Evolutionary conservation across 2,888 invertebrate species (phyloP).

Genomic region (Campopleginae sp.): DNA sequence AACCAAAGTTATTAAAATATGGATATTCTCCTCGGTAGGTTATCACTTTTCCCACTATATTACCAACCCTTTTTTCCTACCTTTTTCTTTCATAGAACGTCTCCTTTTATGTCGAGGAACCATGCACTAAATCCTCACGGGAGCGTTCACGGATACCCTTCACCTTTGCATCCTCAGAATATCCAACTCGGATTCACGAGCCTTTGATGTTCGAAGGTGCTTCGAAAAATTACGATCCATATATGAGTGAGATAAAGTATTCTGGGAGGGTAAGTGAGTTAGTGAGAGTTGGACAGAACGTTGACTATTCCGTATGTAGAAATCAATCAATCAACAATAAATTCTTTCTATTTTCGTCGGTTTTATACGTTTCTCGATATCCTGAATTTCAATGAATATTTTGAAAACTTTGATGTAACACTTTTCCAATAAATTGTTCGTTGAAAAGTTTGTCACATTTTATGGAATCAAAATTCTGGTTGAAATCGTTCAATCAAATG

Average conservation of each 20-base stretch:
- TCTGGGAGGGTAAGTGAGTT: background rate
- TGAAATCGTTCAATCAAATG: no score
- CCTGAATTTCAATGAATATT: no score
- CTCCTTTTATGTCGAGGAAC: constrained; percentile 73
- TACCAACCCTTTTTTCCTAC: constrained; percentile 34
- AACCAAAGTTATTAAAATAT: constrained; percentile 75
- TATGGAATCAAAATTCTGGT: no score
- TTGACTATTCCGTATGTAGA: constrained; percentile 29
- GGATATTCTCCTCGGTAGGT: constrained; percentile 72
- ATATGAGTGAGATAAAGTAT: constrained; percentile 48
- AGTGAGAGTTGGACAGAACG: constrained; percentile 58
- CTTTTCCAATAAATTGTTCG: no score
- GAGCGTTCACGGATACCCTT: constrained; percentile 53
- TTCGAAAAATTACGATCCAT: constrained; percentile 70
- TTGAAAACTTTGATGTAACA: no score
- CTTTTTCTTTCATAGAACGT: constrained; percentile 74
- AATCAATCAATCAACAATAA: no score
- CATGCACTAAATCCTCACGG: constrained; percentile 60
- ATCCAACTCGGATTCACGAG: constrained; percentile 56
- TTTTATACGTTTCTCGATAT: no score
- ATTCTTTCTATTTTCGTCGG: no score
- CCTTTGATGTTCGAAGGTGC: constrained; percentile 77
- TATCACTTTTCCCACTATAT: constrained; percentile 58
- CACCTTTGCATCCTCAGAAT: constrained; percentile 72
- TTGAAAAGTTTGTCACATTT: no score